Base-by-base conservation (phyloP, 2,113 vertebrate genomes). In the Osmerus eperlanus region DNA sequence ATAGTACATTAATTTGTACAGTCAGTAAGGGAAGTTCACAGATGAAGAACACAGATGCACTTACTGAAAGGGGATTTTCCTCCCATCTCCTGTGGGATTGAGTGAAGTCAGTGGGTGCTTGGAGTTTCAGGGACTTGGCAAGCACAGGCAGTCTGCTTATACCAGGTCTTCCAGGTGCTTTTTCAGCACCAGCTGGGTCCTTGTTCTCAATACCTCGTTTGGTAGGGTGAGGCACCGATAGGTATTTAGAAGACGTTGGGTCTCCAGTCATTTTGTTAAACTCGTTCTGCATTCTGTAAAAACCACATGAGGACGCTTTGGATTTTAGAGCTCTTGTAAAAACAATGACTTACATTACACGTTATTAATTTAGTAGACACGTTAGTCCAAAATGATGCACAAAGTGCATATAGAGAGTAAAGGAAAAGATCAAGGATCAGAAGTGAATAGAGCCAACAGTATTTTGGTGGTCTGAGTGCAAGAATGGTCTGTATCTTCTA, bases 61-160 rank as follows among this genome's bases (percentile, higher is more conserved):
- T 87, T 77, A 93, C 92, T 79, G 77, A 63, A 28, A 91, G 71
- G 21, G 84, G 79, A 74, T 89, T 91, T 63, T 87, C 85, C 74
- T 92, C 88, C 91, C 89, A 92, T 69, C 59, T 83, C 21, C 56
- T 62, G 70, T 89, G 76, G 28, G 80, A 76, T 18, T 86, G 79
- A 69, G 67, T 47, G 53, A 90, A 82, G 52, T 86, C 75, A 0
- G 63, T 78, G 2, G 83, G 54, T 19, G 77, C 72, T 28, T 83
- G 77, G 28, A 84, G 81, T 55, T 12, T 75, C 28, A 87, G 67
- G 14, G 88, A 83, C 78, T 89, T 92, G 11, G 86, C 81, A 0
- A 89, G 89, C 3, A 93, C 89, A 0, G 92, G 92, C 64, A 93
- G 85, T 6, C 87, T 83, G 76, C 91, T 93, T 7, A 83, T 63